Conservation (phyloP, 2,888 invertebrate genomes). For the Stenoptilia bipunctidactyla region DNA sequence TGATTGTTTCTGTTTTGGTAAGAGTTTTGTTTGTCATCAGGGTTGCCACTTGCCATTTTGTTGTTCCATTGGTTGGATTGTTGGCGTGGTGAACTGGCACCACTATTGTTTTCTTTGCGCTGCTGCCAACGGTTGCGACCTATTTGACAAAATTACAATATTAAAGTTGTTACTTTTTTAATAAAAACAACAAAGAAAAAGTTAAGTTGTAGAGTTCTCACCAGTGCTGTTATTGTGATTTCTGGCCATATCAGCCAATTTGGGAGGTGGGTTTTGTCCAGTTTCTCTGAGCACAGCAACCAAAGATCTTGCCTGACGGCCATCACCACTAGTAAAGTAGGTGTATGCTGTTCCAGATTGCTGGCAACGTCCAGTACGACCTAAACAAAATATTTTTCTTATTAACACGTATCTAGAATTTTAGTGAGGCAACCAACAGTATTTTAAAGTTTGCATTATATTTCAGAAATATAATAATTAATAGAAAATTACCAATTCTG, state of each 20-base stretch:
- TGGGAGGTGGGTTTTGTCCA: constrained; percentile 86
- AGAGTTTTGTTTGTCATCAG: constrained; percentile 37
- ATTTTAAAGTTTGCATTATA: too few species aligned
- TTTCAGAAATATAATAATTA: neutral
- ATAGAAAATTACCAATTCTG: constrained; percentile 78
- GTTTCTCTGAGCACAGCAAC: constrained; percentile 94
- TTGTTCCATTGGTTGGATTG: constrained; percentile 66
- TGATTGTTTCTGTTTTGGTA: constrained; percentile 46
- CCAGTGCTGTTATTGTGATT: constrained; percentile 63
- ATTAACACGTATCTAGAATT: too few species aligned
- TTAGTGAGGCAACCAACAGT: too few species aligned
- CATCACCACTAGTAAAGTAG: constrained; percentile 93
- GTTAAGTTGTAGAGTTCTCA: constrained; percentile 17
- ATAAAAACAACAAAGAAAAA: neutral
- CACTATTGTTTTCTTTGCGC: constrained; percentile 67
- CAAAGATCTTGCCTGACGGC: constrained; percentile 91
- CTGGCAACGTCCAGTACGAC: constrained; percentile 92
- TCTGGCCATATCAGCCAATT: constrained; percentile 81
- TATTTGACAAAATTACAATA: constrained; percentile 16
- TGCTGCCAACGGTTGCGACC: constrained; percentile 75
- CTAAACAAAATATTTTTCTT: constrained; percentile 32
- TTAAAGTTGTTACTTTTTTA: neutral
- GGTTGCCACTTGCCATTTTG: constrained; percentile 43
- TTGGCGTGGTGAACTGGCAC: constrained; percentile 62
- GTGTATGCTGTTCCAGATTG: constrained; percentile 96